A percentile compares a stretch with the other conserved stretches of the same genome.
Conservation (phyloP, 2,797 vertebrate species). For the Antrozous pallidus region DNA sequence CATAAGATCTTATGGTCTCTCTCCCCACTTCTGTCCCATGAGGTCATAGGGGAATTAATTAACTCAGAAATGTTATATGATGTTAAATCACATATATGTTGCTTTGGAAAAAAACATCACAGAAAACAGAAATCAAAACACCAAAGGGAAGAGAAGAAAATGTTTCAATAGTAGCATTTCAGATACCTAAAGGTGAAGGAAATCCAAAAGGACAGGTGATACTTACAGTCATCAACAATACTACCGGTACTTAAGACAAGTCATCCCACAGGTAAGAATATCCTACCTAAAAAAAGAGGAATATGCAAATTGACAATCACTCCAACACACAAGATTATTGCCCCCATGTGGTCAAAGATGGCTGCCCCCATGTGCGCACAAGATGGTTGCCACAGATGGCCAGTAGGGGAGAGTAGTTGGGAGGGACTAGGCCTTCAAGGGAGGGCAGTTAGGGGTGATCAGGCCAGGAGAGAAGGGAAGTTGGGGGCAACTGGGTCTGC, state of each 20-base stretch:
- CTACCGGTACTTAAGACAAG: neutral
- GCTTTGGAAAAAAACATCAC: constrained; percentile 34
- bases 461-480: too few species aligned
- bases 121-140: constrained; percentile 46
- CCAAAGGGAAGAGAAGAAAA: neutral
- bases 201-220: neutral
- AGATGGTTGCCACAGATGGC: too few species aligned
- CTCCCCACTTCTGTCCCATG: neutral
- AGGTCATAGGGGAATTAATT: constrained; percentile 16
- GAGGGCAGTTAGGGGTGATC: too few species aligned
- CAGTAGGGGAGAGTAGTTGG: too few species aligned
- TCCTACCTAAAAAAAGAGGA: too few species aligned
- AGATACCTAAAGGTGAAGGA: neutral
- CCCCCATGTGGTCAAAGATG: too few species aligned
- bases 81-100: constrained; percentile 41
- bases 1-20: constrained; percentile 23
- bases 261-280: neutral
- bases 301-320: too few species aligned
- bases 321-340: too few species aligned
- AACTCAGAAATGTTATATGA: constrained; percentile 54
- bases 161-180: neutral
- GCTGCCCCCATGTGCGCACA: too few species aligned
- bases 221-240: neutral
- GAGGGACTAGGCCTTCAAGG: too few species aligned
- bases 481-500: too few species aligned